Evolutionary conservation across 1,140 invertebrate species (phyloP).

Genomic region (Pseudobourletiella spinata): DNA sequence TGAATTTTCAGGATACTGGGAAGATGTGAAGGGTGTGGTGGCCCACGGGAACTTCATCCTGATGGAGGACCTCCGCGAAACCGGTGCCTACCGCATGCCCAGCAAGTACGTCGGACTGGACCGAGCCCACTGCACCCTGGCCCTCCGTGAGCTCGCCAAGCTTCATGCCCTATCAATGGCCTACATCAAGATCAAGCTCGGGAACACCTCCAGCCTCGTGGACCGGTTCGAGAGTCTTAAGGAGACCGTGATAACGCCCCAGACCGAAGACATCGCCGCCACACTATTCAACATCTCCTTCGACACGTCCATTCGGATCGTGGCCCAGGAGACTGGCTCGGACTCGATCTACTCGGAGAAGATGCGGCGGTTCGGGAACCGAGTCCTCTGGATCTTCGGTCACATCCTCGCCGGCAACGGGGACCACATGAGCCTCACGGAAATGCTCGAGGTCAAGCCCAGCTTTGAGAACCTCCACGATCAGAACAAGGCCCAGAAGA

Average conservation of each 20-base stretch:
- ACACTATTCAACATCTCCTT: background rate
- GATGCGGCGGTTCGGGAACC: background rate
- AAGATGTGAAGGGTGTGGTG: background rate
- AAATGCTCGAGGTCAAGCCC: background rate
- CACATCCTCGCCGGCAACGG: conserved; percentile 5
- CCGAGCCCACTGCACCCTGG: background rate
- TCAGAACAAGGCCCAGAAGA: conserved; percentile 3
- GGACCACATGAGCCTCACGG: background rate
- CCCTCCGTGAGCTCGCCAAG: background rate
- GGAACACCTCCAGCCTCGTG: background rate
- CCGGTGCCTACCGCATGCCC: background rate
- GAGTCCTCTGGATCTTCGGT: background rate
- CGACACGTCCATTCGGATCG: background rate
- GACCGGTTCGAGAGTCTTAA: conserved; percentile 5
- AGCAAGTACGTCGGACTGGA: background rate
- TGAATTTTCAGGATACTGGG: conserved; percentile 7
- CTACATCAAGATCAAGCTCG: conserved; percentile 35
- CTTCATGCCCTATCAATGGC: conserved; percentile 3
- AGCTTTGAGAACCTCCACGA: background rate
- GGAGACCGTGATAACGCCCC: background rate
- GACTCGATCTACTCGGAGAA: conserved; percentile 2
- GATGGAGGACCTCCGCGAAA: background rate
- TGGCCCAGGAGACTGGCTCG: background rate
- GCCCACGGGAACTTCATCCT: conserved; percentile 9
- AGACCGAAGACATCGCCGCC: background rate